These are phyloP conservation scores for Allolobophora icterica DNA, from an alignment of 2,888 invertebrate species.

Conservation along the genomic window DNA sequence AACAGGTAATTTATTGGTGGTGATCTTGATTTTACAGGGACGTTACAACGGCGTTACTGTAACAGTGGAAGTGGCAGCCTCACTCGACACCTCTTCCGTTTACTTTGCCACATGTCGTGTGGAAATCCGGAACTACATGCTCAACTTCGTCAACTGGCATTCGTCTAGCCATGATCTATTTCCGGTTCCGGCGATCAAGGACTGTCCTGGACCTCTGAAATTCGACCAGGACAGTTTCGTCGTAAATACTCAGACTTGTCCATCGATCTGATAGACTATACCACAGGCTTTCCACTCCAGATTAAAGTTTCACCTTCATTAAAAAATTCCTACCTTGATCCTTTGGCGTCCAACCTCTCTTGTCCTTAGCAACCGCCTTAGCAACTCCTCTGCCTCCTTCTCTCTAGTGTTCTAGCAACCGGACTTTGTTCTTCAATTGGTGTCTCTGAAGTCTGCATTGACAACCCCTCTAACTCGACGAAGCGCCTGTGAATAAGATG, in stretches of 20 bases:
- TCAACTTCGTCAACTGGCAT: slow-evolving; percentile 32
- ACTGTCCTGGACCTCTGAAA: not conserved
- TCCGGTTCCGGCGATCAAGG: no score
- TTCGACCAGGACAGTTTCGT: not conserved
- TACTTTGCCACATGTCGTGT: slow-evolving; percentile 33
- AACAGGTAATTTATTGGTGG: not conserved
- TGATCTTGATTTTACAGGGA: slow-evolving; percentile 7
- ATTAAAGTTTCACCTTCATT: no score
- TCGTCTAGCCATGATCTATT: not conserved
- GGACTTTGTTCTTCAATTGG: no score
- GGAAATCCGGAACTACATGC: slow-evolving; percentile 35
- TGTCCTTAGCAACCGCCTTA: no score
- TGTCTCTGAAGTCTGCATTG: no score
- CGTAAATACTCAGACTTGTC: not conserved
- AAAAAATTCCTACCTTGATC: no score
- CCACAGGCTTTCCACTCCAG: no score
- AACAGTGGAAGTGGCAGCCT: slow-evolving; percentile 12
- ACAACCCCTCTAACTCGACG: no score
- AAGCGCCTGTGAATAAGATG: no score
- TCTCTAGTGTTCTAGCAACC: no score
- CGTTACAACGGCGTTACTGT: slow-evolving; percentile 22
- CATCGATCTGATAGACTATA: not conserved
- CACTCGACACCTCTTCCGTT: not conserved
- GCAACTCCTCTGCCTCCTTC: no score
- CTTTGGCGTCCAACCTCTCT: no score